Base-by-base conservation (phyloP, 2,797 vertebrate genomes). In the Clarias platycephalus region DNA sequence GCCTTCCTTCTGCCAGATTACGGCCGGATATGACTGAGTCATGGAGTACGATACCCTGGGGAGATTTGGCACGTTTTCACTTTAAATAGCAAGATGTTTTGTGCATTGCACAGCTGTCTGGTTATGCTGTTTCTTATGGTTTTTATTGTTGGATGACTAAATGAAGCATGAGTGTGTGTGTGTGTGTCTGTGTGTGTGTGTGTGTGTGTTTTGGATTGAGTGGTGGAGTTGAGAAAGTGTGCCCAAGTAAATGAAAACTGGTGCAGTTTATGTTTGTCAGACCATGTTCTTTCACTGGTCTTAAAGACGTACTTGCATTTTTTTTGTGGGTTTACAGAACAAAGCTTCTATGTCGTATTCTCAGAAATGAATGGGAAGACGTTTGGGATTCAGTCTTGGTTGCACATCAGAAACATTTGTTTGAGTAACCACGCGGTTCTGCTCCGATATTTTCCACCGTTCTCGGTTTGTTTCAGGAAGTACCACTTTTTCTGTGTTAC, bases 11-110 rank as follows among this genome's bases (percentile, higher is more conserved):
- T 3, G 28, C 77, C 85, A 75, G 89, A 91, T 91, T 24, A 90
- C 91, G 64, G 58, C 81, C 44, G 81, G 67, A 16, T 84, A 80
- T 82, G 88, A 82, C 88, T 85, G 87, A 88, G 88, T 86, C 85
- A 93, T 93, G 91, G 92, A 93, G 84, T 85, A 64, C 82, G 87
- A 92, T 78, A 76, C 71, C 60, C 89, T 90, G 89, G 87, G 91
- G 87, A 90, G 89, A 89, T 90, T 91, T 83, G 92, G 92, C 93
- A 89, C 91, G 91, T 92, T 84, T 63, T 80, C 37, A 24, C 57
- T 71, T 57, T 26, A 70, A 63, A 62, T 72, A 66, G 81, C 58
- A 10, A 5, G n/a, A 44, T 64, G 37, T 74, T 55, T 80, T 82
- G 22, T 66, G 12, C 37, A 68, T 76, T 63, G 24, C 34, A 31